Evolutionary conservation across 2,888 invertebrate species (phyloP), one percentile per base, ranked within the genome.

Genomic region (Helicoverpa assulta): DNA sequence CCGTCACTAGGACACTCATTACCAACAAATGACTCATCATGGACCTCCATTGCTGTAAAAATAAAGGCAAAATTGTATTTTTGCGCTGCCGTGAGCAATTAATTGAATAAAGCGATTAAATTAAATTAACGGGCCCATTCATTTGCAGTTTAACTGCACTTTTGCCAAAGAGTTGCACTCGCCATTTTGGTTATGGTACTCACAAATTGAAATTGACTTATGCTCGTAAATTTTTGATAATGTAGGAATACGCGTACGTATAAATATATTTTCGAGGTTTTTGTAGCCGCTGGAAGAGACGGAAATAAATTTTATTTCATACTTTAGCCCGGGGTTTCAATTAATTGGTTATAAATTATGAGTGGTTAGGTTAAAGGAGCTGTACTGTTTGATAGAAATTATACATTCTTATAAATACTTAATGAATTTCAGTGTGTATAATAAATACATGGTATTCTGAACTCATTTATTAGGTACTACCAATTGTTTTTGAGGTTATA

Each of bases 71-170:
- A 81, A 80, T 80, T 73, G 77, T 76, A 80, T 83, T 78, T 81
- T 83, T 79, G 72, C 72, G 62, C 74, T 53, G 33, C 64, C 61
- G 67, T 66, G 59, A 68, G 67, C 70, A 70, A 83, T 83, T 83
- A 83, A 83, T 83, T 80, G 84, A 80, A 80, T 81, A 81, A 83
- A 83, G 75, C 71, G 84, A 83, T 83, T 83, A 73, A 83, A 83
- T 83, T 78, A 78, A 83, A 83, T 83, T 72, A 82, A 83, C 84
- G 77, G 65, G 67, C 58, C 75, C 81, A 83, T 83, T 83, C 73
- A 73, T 83, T 83, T 80, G 73, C 60, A 78, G 80, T 83, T 82
- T 80, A 81, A 81, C 80, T 83, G 80, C 73, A 81, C 73, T 81
- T 80, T 69, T 59, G 68, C 67, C 70, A 57, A 73, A 67, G 75